Conservation (phyloP, 1,140 invertebrate species). For the Acromyrmex echinatior region DNA sequence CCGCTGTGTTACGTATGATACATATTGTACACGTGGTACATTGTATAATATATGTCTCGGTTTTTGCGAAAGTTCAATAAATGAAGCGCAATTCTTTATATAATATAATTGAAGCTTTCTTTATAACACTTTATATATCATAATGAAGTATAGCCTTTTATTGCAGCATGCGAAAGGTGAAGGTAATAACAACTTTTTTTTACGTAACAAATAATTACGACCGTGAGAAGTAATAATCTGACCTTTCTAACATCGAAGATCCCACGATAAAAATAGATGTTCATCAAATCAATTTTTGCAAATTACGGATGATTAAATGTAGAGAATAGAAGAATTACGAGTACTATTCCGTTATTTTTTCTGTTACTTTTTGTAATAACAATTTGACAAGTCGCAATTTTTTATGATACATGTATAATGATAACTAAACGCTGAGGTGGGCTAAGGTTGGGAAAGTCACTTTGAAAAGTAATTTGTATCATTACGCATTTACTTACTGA, state of each 20-base stretch:
- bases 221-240: not conserved
- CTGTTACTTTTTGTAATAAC: too few species aligned
- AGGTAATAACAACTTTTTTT: not conserved
- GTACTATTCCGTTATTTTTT: too few species aligned
- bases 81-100: not conserved
- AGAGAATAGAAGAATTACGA: too few species aligned
- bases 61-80: not conserved
- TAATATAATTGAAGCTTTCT: too few species aligned
- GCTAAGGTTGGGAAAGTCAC: too few species aligned
- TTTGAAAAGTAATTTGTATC: too few species aligned
- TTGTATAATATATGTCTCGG: too few species aligned
- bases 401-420: too few species aligned
- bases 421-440: too few species aligned
- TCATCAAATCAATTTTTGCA: not conserved
- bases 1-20: not conserved
- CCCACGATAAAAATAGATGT: not conserved
- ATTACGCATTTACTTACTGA: too few species aligned
- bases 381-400: too few species aligned
- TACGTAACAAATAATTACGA: not conserved
- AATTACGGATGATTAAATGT: not conserved
- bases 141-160: not conserved
- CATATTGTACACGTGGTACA: not conserved
- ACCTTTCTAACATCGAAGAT: not conserved
- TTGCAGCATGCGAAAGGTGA: not conserved
- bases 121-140: not conserved